Evolutionary conservation across 2,797 vertebrate genomes (phyloP).

Genomic region (Liasis olivaceus): DNA sequence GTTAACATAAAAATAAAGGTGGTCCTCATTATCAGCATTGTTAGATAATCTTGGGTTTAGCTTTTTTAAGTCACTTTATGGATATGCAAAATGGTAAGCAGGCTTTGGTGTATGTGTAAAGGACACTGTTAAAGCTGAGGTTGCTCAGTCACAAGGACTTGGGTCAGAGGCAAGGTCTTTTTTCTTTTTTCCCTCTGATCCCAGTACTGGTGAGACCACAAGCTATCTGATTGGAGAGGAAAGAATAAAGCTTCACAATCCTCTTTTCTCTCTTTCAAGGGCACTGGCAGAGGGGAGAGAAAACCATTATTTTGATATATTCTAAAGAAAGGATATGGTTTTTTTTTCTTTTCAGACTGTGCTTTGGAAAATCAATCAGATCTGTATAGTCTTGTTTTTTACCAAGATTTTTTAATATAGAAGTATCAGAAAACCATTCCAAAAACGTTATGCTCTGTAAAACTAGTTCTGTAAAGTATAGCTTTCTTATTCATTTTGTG

Average conservation of each 20-base stretch:
- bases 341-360: neutral
- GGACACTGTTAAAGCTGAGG: neutral
- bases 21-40: neutral
- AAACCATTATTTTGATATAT: neutral
- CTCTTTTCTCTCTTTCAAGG: neutral
- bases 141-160: neutral
- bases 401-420: neutral
- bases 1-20: neutral
- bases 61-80: neutral
- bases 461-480: neutral
- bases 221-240: neutral
- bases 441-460: neutral
- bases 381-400: neutral
- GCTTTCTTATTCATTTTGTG: slow-evolving; percentile 42
- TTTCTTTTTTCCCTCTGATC: neutral
- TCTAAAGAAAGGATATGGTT: neutral
- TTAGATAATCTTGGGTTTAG: neutral
- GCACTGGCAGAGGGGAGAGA: neutral
- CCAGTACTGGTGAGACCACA: neutral
- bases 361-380: neutral
- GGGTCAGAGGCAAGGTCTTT: neutral
- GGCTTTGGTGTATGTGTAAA: neutral
- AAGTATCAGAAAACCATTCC: neutral
- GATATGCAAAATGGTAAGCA: neutral
- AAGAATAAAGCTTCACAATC: neutral